Percentiles rank a stretch among this genome's conserved stretches.
These are phyloP conservation scores for Ridgeia piscesae DNA, from an alignment of 1,140 invertebrate species.

Conservation along the genomic window DNA sequence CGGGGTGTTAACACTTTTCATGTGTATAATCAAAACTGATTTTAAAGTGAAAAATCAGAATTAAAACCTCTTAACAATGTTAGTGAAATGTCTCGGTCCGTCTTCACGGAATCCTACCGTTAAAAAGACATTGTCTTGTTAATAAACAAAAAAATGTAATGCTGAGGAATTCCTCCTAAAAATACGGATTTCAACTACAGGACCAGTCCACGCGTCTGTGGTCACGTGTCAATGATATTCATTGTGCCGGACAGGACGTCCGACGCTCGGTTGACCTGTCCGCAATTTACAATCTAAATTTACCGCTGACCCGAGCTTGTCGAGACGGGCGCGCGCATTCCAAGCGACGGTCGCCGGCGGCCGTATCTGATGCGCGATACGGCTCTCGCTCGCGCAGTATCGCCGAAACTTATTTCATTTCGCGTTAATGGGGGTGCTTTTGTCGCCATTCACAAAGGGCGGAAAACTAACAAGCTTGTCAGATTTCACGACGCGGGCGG, in stretches of 20 bases:
- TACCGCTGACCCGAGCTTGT: background rate
- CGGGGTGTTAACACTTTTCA: too few species aligned
- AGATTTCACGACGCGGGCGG: background rate
- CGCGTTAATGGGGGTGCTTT: background rate
- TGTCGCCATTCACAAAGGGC: background rate
- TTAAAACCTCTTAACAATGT: too few species aligned
- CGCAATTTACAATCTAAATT: background rate
- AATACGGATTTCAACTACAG: too few species aligned
- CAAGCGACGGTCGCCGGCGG: background rate
- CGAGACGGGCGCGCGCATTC: background rate
- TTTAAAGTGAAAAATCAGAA: too few species aligned
- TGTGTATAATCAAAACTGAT: too few species aligned
- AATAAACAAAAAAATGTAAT: too few species aligned
- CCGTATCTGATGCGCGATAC: background rate
- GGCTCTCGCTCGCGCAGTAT: background rate
- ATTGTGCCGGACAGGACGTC: background rate
- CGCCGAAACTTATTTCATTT: background rate
- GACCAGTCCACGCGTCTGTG: too few species aligned
- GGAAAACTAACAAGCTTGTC: background rate
- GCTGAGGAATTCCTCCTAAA: too few species aligned
- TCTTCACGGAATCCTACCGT: too few species aligned
- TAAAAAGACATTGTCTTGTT: too few species aligned
- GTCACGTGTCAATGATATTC: background rate
- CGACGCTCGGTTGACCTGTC: background rate
- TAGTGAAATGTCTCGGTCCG: too few species aligned